Evolutionary conservation across 2,113 vertebrate species (phyloP).

Genomic region (Polypterus senegalus): DNA sequence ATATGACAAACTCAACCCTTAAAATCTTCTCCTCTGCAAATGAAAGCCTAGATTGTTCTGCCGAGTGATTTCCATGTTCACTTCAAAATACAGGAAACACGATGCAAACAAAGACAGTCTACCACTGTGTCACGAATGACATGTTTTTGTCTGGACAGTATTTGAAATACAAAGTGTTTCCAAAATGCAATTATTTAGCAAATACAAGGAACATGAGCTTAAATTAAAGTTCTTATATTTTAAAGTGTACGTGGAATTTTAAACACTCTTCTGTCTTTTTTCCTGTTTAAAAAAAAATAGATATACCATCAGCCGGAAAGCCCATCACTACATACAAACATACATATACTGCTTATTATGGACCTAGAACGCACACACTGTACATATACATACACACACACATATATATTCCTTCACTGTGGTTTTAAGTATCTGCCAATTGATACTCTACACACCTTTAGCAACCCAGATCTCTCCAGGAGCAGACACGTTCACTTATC

Average conservation of each 20-base stretch:
- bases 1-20: conserved; percentile 6
- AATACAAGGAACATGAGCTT: no score
- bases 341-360: conserved; percentile 6
- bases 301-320: conserved; percentile 10
- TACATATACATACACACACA: conserved; percentile 5
- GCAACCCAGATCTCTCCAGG: no score
- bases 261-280: conserved; percentile 20
- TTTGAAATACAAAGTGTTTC: no score
- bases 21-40: conserved; percentile 7
- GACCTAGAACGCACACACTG: conserved; percentile 4
- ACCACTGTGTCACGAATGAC: no score
- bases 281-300: conserved; percentile 10
- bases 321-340: not conserved
- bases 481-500: no score
- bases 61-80: conserved; percentile 1
- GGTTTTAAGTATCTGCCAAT: conserved; percentile 1
- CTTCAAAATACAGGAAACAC: no score
- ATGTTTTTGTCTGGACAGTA: no score
- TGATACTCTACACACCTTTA: conserved; percentile 2
- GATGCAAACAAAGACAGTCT: no score
- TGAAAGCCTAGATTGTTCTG: conserved; percentile 7
- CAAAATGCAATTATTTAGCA: no score
- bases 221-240: no score
- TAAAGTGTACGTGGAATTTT: not conserved
- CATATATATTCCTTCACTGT: conserved; percentile 12